A percentile compares a stretch with the other conserved stretches of the same genome.
phyloP scores from a whole-genome alignment of 1,140 invertebrate genomes.

The Temnothorax nylanderi region DNA sequence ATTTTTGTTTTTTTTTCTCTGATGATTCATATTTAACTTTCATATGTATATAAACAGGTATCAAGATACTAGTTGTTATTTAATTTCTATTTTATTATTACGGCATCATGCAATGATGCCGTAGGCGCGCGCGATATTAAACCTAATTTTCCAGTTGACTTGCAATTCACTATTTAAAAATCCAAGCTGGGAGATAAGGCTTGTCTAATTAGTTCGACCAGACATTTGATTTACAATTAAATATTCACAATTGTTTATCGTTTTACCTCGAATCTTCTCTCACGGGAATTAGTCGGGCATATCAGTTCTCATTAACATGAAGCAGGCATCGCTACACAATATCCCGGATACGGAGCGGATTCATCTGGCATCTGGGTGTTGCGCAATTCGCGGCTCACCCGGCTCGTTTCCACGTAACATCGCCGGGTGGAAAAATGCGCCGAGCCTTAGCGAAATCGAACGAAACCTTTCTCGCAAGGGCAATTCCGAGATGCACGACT shows the following conservation, averaged over 20 bases:
- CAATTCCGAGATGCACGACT: slow-evolving; percentile 35
- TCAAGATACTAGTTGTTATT: not conserved
- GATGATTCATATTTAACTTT: not conserved
- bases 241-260: slow-evolving; percentile 12
- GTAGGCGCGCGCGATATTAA: not conserved
- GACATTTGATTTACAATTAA: slow-evolving; percentile 22
- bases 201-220: slow-evolving; percentile 35
- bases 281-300: slow-evolving; percentile 47
- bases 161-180: slow-evolving; percentile 19
- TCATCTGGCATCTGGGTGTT: slow-evolving; percentile 16
- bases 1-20: not conserved
- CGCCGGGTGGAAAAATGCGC: slow-evolving; percentile 29
- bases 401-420: slow-evolving; percentile 37
- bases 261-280: not conserved
- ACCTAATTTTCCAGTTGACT: slow-evolving; percentile 29
- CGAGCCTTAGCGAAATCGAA: slow-evolving; percentile 27
- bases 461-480: slow-evolving; percentile 26
- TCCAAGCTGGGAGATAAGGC: not conserved
- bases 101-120: not conserved
- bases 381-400: slow-evolving; percentile 11
- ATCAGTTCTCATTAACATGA: slow-evolving; percentile 14
- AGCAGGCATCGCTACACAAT: not conserved
- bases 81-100: not conserved
- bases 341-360: not conserved
- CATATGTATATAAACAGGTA: not conserved